Evolutionary conservation across 1,140 invertebrate genomes (phyloP).

Genomic region (Pseudobourletiella spinata): DNA sequence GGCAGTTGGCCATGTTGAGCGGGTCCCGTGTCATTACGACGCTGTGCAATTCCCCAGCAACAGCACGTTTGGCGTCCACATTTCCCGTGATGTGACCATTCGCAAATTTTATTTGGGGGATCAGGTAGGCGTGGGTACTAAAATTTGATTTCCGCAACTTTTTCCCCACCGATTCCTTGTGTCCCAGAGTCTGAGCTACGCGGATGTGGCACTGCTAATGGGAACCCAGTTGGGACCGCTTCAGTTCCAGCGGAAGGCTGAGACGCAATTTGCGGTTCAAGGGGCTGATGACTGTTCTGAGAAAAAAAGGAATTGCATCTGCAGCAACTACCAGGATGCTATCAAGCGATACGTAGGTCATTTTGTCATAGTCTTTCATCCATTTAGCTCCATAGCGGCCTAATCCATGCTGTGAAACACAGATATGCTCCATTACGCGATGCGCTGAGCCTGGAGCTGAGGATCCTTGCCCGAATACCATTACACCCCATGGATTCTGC

Average conservation of each 20-base stretch:
- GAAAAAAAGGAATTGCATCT: constrained; percentile 19
- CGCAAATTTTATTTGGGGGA: constrained; percentile 32
- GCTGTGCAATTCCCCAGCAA: constrained; percentile 28
- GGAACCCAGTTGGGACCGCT: constrained; percentile 16
- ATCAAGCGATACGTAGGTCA: constrained; percentile 14
- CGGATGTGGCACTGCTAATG: constrained; percentile 25
- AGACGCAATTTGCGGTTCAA: constrained; percentile 12
- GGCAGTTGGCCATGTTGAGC: constrained; percentile 17
- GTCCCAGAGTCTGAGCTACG: constrained; percentile 26
- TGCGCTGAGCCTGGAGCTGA: background rate
- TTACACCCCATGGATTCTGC: constrained; percentile 33
- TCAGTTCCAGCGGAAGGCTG: constrained; percentile 26
- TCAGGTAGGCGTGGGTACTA: constrained; percentile 18
- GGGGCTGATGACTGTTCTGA: background rate
- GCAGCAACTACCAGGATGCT: constrained; percentile 20
- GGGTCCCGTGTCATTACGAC: constrained; percentile 34
- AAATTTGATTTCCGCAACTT: too few relatives aligned
- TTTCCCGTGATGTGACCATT: constrained; percentile 27
- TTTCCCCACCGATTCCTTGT: too few relatives aligned
- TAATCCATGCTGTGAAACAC: too few relatives aligned
- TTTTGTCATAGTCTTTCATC: too few relatives aligned
- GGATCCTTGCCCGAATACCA: constrained; percentile 17
- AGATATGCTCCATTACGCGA: constrained; percentile 26
- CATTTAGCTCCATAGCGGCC: too few relatives aligned
- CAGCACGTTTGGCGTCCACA: constrained; percentile 25